Base-by-base conservation (phyloP, 1,140 invertebrate species). In the Galendromus occidentalis region DNA sequence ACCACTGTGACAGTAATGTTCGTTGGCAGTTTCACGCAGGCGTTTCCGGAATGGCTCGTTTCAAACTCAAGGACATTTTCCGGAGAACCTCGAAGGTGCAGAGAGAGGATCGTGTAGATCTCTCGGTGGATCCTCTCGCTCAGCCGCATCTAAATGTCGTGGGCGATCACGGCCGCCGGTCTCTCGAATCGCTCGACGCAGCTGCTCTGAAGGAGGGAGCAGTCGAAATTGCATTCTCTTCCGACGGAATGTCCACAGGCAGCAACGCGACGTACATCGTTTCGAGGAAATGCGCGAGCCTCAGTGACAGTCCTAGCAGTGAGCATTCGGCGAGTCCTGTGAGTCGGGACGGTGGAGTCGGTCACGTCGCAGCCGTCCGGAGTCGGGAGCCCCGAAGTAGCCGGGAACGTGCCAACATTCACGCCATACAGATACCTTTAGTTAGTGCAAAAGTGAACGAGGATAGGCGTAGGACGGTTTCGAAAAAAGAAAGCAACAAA, bases 391-490 rank as follows among this genome's bases (percentile, higher is more conserved):
- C 25, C n/a, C 14, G 22, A 4, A 25, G 51, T 9, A 4, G 51
- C 4, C 4, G 45, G 51, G 25, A 59, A 25, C 51, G 51, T 25
- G 25, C 14, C 14, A 25, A 17, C 12, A 59, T 59, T 59, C 51
- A 59, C 51, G 51, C 51, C 33, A 59, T 59, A 25, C 51, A 59
- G 51, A 59, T 59, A 4, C 51, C 51, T 17, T 33, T 59, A 2
- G 51, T 59, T 14, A 59, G 14, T 25, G 25, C 25, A 5, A 25
- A 25, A 25, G 51, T 33, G 12, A 59, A 59, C 51, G 14, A 59
- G 9, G 51, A 59, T 4, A 4, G 9, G 33, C 14, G 51, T 17
- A 17, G 51, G 9, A 22, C 25, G 33, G 2, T 14, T 33, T 17
- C n/a, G 51, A 12, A 59, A 22, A 59, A 59, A 25, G 51, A 59